Conservation (phyloP, 2,888 invertebrate genomes). For the Synergus umbraculus region DNA sequence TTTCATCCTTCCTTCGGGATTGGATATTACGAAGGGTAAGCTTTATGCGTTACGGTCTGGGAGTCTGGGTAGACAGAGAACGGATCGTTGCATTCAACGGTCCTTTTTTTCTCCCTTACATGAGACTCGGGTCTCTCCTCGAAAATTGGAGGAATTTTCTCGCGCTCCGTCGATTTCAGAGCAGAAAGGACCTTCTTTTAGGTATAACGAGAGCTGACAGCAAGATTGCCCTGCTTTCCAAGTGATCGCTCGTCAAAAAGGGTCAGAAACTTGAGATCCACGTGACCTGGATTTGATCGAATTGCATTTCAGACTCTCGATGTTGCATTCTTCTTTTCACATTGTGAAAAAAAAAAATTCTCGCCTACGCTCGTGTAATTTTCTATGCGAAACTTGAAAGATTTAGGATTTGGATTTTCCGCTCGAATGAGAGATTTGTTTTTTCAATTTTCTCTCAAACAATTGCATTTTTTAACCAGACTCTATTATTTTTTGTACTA, state of each 20-base stretch:
- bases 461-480: too few species aligned
- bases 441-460: too few species aligned
- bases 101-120: slow-evolving; percentile 50
- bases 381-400: background rate
- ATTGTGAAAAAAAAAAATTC: slow-evolving; percentile 8
- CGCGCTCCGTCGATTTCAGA: slow-evolving; percentile 61
- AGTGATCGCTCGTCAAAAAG: slow-evolving; percentile 55
- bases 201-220: slow-evolving; percentile 56
- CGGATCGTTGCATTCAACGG: slow-evolving; percentile 61
- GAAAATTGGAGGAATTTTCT: slow-evolving; percentile 58
- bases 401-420: background rate
- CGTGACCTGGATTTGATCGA: slow-evolving; percentile 46
- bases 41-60: slow-evolving; percentile 56
- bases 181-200: slow-evolving; percentile 52
- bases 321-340: slow-evolving; percentile 11
- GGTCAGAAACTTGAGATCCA: slow-evolving; percentile 56
- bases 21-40: slow-evolving; percentile 58
- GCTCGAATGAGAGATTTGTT: background rate
- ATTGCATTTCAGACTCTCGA: slow-evolving; percentile 22
- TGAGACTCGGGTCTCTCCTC: slow-evolving; percentile 56
- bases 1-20: slow-evolving; percentile 44
- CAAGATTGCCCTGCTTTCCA: slow-evolving; percentile 55
- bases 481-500: background rate
- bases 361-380: slow-evolving; percentile 9
- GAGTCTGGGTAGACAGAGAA: slow-evolving; percentile 52